A percentile compares a stretch with the other conserved stretches of the same genome.
phyloP scores from a whole-genome alignment of 2,113 vertebrate genomes.

The Nesoenas mayeri region DNA sequence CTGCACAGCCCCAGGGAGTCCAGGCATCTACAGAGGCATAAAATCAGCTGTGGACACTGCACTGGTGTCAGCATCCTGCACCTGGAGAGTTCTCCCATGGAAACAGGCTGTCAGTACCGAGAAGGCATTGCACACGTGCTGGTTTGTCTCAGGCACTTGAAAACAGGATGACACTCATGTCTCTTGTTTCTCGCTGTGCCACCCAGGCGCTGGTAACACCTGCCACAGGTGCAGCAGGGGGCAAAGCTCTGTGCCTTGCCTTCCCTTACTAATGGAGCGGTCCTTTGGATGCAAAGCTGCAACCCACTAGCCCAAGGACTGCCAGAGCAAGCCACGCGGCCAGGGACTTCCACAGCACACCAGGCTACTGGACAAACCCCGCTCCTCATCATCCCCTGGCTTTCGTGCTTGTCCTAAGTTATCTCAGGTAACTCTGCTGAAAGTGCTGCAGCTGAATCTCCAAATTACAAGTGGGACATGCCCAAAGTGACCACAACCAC shows the following conservation, averaged over 20 bases:
- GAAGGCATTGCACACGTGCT: fast-evolving
- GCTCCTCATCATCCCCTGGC: not conserved
- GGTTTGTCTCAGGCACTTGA: not conserved
- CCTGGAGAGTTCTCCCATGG: not conserved
- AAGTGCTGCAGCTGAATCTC: not conserved
- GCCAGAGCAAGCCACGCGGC: not conserved
- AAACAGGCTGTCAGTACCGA: not conserved
- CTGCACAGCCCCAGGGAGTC: not conserved
- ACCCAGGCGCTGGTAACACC: not conserved
- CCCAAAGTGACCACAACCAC: not conserved
- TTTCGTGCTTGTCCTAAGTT: fast-evolving
- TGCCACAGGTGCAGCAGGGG: not conserved
- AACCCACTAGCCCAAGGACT: not conserved
- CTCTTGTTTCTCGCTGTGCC: not conserved
- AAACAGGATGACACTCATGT: not conserved
- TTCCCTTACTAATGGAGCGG: fast-evolving
- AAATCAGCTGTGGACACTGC: not conserved
- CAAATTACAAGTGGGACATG: not conserved
- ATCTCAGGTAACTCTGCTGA: not conserved
- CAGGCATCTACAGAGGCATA: not conserved
- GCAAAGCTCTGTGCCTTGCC: not conserved
- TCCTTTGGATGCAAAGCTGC: not conserved
- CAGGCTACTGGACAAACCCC: not conserved
- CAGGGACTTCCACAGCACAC: not conserved
- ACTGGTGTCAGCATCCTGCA: not conserved